Conservation (phyloP, 2,113 vertebrate species). For the Epinephelus lanceolatus region DNA sequence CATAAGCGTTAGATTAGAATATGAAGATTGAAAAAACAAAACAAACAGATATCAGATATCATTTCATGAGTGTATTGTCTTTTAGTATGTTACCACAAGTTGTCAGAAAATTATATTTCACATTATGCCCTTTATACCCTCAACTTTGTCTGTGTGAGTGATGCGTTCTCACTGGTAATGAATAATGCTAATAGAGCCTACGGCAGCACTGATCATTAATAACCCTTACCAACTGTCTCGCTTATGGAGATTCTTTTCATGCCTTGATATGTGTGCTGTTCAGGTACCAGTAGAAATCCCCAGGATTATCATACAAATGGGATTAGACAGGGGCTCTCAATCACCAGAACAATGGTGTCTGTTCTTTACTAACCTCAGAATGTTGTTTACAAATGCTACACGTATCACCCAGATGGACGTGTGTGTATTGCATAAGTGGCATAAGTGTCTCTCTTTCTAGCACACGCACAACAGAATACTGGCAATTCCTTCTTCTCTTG, state of each 20-base stretch:
- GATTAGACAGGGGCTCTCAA: slow-evolving; percentile 14
- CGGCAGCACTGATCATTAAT: not conserved
- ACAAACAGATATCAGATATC: not conserved
- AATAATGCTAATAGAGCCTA: not conserved
- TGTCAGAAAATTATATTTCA: not conserved
- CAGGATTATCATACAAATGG: not conserved
- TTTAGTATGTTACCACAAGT: not conserved
- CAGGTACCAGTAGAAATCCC: not conserved
- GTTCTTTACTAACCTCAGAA: slow-evolving; percentile 1
- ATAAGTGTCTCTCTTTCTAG: slow-evolving; percentile 3
- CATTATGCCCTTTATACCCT: not conserved
- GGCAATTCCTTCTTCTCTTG: not conserved
- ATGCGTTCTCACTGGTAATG: not conserved
- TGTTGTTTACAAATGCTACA: slow-evolving; percentile 33
- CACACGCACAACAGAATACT: slow-evolving; percentile 21
- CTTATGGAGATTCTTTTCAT: not conserved
- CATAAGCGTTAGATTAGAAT: no score
- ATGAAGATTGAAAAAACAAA: no score
- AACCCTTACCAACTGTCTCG: not conserved
- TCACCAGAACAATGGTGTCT: slow-evolving; percentile 12
- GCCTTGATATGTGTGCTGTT: not conserved
- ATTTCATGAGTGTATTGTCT: not conserved
- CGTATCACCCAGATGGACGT: not conserved
- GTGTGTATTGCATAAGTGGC: slow-evolving; percentile 10
- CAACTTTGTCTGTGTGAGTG: not conserved